Base-by-base conservation (phyloP, 1,140 invertebrate genomes). In the Probaryconus sp. region DNA sequence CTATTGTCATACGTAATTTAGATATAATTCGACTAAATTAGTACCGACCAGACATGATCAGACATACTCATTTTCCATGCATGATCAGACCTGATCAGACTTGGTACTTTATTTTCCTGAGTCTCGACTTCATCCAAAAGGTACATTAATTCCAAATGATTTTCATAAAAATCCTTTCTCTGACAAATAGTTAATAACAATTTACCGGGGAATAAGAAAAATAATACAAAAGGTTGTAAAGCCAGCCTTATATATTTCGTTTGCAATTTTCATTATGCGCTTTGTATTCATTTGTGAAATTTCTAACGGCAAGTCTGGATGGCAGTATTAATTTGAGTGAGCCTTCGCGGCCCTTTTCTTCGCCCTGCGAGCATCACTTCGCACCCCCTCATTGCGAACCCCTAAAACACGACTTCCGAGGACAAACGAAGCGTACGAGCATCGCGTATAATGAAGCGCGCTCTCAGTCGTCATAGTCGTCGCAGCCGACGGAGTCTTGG, bases 371-470 rank as follows among this genome's bases (percentile, higher is more conserved):
- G 64, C 72, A 53, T 76, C 64, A 58, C 63, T 72, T 67, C 68
- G 61, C 63, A 67, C 73, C 64, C 67, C 72, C 60, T 74, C 55
- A 61, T 68, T 71, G 74, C 74, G 67, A 77, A 55, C 71, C 81
- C 80, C 82, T 77, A 81, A 83, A 84, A 81, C 83, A 79, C 79
- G 82, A 86, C 85, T 85, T 86, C 83, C 85, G 83, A 81, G 68
- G 81, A 80, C 84, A 86, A 87, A 87, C 86, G 86, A 87, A 87
- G 85, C 86, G 86, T 87, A 67, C 80, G 79, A 85, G 81, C 82
- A 79, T 86, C 85, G 83, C 80, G 84, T 85, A 88, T 88, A 88
- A 88, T 87, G 85, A 88, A 87, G 85, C 85, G 79, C 79, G 81
- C 80, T 80, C 77, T 81, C 67, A 71, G 56, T 68, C 63, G 63